Percentiles rank a stretch among this genome's conserved stretches.
Conservation (phyloP, 2,888 invertebrate genomes). For the Andrena bucephala region DNA sequence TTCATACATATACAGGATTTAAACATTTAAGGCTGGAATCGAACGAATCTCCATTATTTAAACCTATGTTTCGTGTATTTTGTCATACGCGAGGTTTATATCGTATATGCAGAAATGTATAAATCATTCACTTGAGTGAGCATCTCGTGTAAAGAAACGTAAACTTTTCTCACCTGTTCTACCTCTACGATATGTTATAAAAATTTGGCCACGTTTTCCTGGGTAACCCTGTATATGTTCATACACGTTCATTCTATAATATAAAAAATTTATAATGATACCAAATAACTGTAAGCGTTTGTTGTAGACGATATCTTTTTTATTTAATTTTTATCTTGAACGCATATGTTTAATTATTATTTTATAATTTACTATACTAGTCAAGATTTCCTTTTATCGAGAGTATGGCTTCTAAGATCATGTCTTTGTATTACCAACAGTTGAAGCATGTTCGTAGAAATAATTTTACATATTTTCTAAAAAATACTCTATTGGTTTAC, state of each 20-base stretch:
- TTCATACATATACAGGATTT: neutral
- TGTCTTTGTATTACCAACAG: conserved; percentile 25
- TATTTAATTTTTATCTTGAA: conserved; percentile 64
- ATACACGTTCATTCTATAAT: conserved; percentile 19
- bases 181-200: neutral
- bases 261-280: conserved; percentile 63
- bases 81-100: too few relatives aligned
- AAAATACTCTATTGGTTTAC: conserved; percentile 6
- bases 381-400: conserved; percentile 61
- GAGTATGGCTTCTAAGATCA: conserved; percentile 30
- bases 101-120: too few relatives aligned
- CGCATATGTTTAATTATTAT: conserved; percentile 51
- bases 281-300: conserved; percentile 72
- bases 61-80: too few relatives aligned
- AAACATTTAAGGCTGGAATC: neutral
- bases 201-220: neutral
- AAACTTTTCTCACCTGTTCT: too few relatives aligned
- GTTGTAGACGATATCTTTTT: conserved; percentile 62
- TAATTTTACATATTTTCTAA: conserved; percentile 14
- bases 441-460: conserved; percentile 18
- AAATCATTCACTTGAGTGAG: too few relatives aligned
- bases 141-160: too few relatives aligned
- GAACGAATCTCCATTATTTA: neutral
- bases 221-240: neutral
- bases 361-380: conserved; percentile 70